Evolutionary conservation across 2,113 vertebrate species (phyloP).

Genomic region (Dromas ardeola): DNA sequence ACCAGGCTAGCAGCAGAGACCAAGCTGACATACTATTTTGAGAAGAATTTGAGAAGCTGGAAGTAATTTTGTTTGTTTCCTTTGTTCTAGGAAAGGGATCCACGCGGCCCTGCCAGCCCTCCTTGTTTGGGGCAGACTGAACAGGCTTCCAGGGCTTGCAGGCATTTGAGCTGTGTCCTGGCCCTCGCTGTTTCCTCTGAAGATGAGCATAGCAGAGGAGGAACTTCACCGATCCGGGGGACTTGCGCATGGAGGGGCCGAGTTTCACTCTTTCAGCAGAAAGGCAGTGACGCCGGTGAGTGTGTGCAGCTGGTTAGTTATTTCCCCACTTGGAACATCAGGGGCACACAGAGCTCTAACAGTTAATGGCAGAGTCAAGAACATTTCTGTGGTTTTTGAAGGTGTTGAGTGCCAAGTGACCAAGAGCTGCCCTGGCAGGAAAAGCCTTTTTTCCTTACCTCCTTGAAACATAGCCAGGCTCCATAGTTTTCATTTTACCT

Average conservation of each 20-base stretch:
- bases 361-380: not conserved
- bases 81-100: not conserved
- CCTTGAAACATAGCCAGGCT: not conserved
- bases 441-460: not conserved
- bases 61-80: not conserved
- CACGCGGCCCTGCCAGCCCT: not conserved
- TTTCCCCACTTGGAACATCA: not conserved
- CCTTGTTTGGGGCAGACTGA: not conserved
- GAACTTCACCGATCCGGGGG: not conserved
- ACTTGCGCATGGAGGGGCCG: rapidly evolving
- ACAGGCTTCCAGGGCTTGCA: not conserved
- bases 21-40: not conserved
- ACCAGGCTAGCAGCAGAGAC: not conserved
- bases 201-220: not conserved
- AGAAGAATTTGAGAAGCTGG: slow-evolving; percentile 8
- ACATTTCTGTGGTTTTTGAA: not conserved
- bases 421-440: not conserved
- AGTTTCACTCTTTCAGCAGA: not conserved
- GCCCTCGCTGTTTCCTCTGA: not conserved
- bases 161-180: not conserved
- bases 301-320: not conserved
- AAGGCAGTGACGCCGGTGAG: not conserved
- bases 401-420: not conserved
- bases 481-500: not conserved
- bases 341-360: not conserved